Percentiles rank a stretch among this genome's conserved stretches.
These are phyloP conservation scores for Protonemura montana DNA, from an alignment of 2,888 invertebrate species.

Conservation along the genomic window DNA sequence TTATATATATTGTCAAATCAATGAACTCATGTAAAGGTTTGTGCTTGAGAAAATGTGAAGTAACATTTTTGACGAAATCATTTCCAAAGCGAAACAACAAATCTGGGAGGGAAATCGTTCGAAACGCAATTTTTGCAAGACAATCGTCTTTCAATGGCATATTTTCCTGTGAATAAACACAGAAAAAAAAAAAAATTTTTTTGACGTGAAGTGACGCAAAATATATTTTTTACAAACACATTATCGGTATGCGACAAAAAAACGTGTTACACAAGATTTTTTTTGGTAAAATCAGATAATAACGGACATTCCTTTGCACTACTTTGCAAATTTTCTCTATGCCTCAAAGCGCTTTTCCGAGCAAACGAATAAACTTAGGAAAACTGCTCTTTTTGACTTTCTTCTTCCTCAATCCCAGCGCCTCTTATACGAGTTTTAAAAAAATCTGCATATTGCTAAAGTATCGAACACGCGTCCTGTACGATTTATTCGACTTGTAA, in stretches of 20 bases:
- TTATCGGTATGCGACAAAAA: too few relatives aligned
- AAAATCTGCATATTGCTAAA: constrained; percentile 50
- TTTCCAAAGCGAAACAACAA: background rate
- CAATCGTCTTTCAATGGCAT: background rate
- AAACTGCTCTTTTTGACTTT: constrained; percentile 43
- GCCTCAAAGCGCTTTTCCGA: constrained; percentile 9
- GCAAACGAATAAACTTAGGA: constrained; percentile 25
- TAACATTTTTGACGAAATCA: background rate
- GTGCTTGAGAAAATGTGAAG: too few relatives aligned
- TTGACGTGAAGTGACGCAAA: too few relatives aligned
- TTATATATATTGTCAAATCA: background rate
- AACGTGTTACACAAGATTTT: too few relatives aligned
- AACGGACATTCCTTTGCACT: constrained; percentile 14
- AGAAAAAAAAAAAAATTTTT: too few relatives aligned
- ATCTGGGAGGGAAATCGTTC: background rate
- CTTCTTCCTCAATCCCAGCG: constrained; percentile 27
- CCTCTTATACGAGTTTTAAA: constrained; percentile 23
- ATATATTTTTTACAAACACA: too few relatives aligned
- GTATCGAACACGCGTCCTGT: constrained; percentile 47
- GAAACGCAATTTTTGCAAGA: background rate
- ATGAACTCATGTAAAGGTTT: too few relatives aligned
- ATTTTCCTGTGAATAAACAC: too few relatives aligned
- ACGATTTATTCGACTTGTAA: constrained; percentile 49
- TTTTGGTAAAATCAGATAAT: background rate
- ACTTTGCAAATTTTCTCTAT: constrained; percentile 36